Percentiles rank a stretch among this genome's conserved stretches.
phyloP scores from a whole-genome alignment of 2,888 invertebrate species.

The Epicampocera succincta region DNA sequence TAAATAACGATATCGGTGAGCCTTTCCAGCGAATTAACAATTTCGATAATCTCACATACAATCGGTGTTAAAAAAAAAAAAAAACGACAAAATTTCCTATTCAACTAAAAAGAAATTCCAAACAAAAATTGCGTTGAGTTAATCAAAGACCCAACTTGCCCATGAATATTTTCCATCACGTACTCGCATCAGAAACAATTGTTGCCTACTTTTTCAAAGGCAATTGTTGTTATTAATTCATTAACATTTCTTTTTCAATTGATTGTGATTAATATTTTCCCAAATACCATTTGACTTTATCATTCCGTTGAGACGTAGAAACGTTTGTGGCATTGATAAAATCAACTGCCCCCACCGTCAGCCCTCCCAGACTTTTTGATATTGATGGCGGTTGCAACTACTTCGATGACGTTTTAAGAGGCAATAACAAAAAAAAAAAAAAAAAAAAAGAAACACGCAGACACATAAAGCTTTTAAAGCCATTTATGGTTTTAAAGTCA shows the following conservation, averaged over 20 bases:
- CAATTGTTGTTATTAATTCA: slow-evolving; percentile 42
- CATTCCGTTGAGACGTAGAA: slow-evolving; percentile 61
- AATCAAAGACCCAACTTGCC: too few relatives aligned
- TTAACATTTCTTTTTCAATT: slow-evolving; percentile 32
- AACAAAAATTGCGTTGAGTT: too few relatives aligned
- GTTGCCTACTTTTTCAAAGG: slow-evolving; percentile 5
- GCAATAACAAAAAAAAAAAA: background rate
- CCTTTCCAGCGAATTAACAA: too few relatives aligned
- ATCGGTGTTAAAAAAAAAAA: too few relatives aligned
- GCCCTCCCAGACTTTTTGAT: slow-evolving; percentile 6
- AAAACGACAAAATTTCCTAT: too few relatives aligned
- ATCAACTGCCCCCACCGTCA: background rate
- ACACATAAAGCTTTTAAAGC: slow-evolving; percentile 30
- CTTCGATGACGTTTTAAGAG: slow-evolving; percentile 29
- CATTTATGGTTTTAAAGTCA: slow-evolving; percentile 65
- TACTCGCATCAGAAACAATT: background rate
- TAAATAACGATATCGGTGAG: too few relatives aligned
- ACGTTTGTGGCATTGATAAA: slow-evolving; percentile 45
- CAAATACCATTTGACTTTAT: slow-evolving; percentile 67
- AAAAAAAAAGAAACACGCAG: background rate
- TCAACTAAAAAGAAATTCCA: too few relatives aligned
- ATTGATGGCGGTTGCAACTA: slow-evolving; percentile 28
- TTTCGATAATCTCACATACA: too few relatives aligned
- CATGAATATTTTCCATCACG: slow-evolving; percentile 7
- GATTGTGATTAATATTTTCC: slow-evolving; percentile 66